Conservation (phyloP, 2,113 vertebrate genomes). For the Amphiprion ocellaris region DNA sequence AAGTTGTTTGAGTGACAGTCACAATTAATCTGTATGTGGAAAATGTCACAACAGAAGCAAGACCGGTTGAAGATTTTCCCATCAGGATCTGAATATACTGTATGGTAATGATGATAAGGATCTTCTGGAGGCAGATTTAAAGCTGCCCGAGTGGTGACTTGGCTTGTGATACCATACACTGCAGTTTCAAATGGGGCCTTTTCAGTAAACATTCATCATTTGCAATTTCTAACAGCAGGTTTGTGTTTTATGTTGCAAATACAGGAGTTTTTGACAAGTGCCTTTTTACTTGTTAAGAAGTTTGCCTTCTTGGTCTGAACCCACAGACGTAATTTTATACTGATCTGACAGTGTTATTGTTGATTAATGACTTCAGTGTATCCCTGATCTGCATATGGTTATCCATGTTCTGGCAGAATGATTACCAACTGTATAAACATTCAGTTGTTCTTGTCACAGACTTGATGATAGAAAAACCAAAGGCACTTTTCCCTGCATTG, state of each 20-base stretch:
- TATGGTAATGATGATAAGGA: background rate
- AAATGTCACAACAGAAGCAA: constrained; percentile 8
- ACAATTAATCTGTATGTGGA: background rate
- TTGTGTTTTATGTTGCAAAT: background rate
- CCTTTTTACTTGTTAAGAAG: background rate
- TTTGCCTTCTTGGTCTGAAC: background rate
- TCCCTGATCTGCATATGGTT: constrained; percentile 10
- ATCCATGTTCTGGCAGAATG: constrained; percentile 13
- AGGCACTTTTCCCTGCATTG: background rate
- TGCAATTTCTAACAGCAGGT: background rate
- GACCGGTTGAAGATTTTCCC: constrained; percentile 6
- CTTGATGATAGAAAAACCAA: background rate
- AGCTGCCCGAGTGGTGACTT: constrained; percentile 15
- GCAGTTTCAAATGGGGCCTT: background rate
- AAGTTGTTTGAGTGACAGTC: constrained; percentile 76
- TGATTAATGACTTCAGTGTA: background rate
- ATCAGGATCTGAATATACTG: constrained; percentile 21
- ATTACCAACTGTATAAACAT: constrained; percentile 10
- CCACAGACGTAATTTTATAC: background rate
- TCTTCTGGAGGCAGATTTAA: constrained; percentile 11
- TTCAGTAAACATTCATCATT: background rate
- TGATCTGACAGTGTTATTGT: background rate
- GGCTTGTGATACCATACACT: constrained; percentile 2
- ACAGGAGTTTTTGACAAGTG: background rate
- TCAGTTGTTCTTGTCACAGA: background rate